Percentiles rank a stretch among this genome's conserved stretches.
Evolutionary conservation across 2,797 vertebrate genomes (phyloP).

Genomic region (Neosilurus hyrtlii): DNA sequence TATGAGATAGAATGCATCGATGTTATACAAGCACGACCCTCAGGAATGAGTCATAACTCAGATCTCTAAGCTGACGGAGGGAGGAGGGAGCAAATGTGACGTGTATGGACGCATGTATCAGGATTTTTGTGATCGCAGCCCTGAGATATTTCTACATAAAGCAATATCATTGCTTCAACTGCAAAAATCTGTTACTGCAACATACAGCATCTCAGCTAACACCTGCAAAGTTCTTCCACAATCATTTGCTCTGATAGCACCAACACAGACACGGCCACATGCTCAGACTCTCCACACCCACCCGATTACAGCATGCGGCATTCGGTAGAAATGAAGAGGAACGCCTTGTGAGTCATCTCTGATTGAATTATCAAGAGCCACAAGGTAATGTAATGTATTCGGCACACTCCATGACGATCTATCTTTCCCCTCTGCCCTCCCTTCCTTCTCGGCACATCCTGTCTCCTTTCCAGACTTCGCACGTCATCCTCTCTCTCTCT

Average conservation of each 20-base stretch:
- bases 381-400: conserved; percentile 54
- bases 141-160: not conserved
- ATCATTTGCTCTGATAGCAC: conserved; percentile 25
- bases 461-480: conserved; percentile 39
- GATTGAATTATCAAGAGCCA: conserved; percentile 63
- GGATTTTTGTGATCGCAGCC: not conserved
- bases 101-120: conserved; percentile 7
- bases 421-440: conserved; percentile 18
- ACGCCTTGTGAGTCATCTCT: conserved; percentile 66
- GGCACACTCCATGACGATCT: conserved; percentile 16
- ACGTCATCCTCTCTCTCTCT: conserved; percentile 39
- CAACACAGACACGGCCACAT: conserved; percentile 43
- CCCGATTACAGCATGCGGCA: conserved; percentile 24
- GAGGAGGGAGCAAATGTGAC: conserved; percentile 3
- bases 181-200: not conserved
- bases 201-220: not conserved
- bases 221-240: not conserved
- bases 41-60: conserved; percentile 73
- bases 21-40: conserved; percentile 65
- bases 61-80: conserved; percentile 49
- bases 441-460: conserved; percentile 30
- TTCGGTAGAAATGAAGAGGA: conserved; percentile 21
- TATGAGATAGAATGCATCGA: conserved; percentile 58
- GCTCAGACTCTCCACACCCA: not conserved
- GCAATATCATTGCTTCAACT: not conserved